Conservation (phyloP, 2,888 invertebrate genomes). For the Troides helena region DNA sequence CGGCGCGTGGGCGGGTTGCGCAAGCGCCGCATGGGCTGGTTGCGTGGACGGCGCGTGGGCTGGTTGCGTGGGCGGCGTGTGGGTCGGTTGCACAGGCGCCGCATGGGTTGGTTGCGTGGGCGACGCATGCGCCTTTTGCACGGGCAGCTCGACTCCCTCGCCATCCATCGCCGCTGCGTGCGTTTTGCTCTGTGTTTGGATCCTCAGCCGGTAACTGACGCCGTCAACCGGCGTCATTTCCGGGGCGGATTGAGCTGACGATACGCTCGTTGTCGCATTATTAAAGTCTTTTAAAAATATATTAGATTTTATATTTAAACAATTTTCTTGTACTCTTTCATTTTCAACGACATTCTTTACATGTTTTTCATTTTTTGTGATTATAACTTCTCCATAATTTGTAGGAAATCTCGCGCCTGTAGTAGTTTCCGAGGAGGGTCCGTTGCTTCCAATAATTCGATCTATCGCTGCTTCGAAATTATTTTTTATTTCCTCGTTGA, state of each 20-base stretch:
- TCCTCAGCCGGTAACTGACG: slow-evolving; percentile 71
- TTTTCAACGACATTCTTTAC: too few species aligned
- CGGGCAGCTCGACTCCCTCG: too few species aligned
- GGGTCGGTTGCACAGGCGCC: too few species aligned
- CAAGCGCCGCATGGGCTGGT: slow-evolving; percentile 38
- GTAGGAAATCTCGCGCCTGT: too few species aligned
- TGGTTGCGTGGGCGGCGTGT: slow-evolving; percentile 29
- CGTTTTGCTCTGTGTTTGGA: slow-evolving; percentile 37
- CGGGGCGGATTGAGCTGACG: neutral
- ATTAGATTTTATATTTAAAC: neutral
- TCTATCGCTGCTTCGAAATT: slow-evolving; percentile 68
- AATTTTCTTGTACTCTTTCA: slow-evolving; percentile 1
- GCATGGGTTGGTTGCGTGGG: slow-evolving; percentile 33
- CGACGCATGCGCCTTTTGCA: too few species aligned
- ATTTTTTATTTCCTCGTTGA: slow-evolving; percentile 60
- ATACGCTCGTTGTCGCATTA: neutral
- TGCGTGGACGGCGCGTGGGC: too few species aligned
- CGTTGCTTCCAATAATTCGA: slow-evolving; percentile 55
- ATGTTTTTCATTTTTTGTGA: too few species aligned
- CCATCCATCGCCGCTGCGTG: too few species aligned
- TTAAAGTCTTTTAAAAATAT: neutral
- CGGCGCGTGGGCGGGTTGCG: neutral
- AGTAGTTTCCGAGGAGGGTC: slow-evolving; percentile 7
- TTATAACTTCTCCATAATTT: too few species aligned
- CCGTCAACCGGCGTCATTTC: slow-evolving; percentile 41